phyloP scores from a whole-genome alignment of 1,140 invertebrate genomes.

The Papilio glaucus region DNA sequence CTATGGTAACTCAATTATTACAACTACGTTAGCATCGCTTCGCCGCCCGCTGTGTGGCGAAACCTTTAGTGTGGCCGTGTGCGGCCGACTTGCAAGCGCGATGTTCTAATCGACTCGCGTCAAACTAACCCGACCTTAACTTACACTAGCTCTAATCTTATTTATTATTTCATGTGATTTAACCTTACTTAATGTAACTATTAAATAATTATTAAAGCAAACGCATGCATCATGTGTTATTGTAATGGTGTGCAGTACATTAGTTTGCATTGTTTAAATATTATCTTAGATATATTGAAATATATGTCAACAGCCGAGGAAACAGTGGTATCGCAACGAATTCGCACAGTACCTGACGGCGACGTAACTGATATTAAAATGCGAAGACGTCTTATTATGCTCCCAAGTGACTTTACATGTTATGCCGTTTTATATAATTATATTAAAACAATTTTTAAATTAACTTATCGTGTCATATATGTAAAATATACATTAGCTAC shows the following conservation, averaged over 20 bases:
- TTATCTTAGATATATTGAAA: slow-evolving; percentile 8
- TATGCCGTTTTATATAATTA: slow-evolving; percentile 37
- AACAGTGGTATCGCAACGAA: not conserved
- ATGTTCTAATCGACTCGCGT: slow-evolving; percentile 43
- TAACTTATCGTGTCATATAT: slow-evolving; percentile 46
- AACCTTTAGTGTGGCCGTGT: too few relatives aligned
- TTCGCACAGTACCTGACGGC: not conserved
- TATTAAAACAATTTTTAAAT: slow-evolving; percentile 39
- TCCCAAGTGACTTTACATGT: slow-evolving; percentile 34
- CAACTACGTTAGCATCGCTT: too few relatives aligned
- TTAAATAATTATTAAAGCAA: slow-evolving; percentile 1
- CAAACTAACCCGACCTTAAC: slow-evolving; percentile 16
- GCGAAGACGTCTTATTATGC: slow-evolving; percentile 13
- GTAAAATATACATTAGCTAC: slow-evolving; percentile 65
- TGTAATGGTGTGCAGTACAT: slow-evolving; percentile 20
- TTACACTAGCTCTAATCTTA: slow-evolving; percentile 27
- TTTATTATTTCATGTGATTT: slow-evolving; percentile 27
- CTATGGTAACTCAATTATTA: too few relatives aligned
- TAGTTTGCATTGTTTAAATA: slow-evolving; percentile 26
- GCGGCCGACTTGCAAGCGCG: too few relatives aligned
- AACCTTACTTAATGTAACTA: slow-evolving; percentile 27
- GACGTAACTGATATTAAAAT: slow-evolving; percentile 9
- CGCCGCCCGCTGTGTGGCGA: too few relatives aligned
- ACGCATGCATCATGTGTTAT: slow-evolving; percentile 14
- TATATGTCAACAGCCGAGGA: not conserved